Base-by-base conservation (phyloP, 2,113 vertebrate species). In the Xenopus borealis region DNA sequence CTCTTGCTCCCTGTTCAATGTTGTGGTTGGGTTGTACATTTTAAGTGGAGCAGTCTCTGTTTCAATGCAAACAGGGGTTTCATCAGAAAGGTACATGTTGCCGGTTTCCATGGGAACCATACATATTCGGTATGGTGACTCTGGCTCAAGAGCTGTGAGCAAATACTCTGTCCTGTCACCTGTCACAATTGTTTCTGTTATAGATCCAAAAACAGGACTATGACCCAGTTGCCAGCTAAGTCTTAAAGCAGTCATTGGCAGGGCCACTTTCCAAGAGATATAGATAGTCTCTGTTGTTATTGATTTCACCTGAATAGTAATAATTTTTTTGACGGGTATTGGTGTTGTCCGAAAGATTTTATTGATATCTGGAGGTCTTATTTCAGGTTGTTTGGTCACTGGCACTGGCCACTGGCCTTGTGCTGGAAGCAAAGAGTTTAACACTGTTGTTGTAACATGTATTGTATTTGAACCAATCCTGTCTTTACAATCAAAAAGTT, bases 61-160 rank as follows among this genome's bases (percentile, higher is more conserved):
- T 86, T 98, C 96, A 58, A 98, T 98, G 88, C 97, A 99, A 79
- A 98, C 96, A 0, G 96, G 96, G 0, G 92, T 94, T 89, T 98
- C 97, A 0, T 98, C 95, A 8, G 93, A 95, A 82, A 98, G 91
- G 87, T 98, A 96, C 90, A 94, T 91, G 84, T 98, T 98, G 87
- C 94, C 98, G 87, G 96, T 98, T 93, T 98, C 97, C 96, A 99
- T 98, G 90, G 97, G 97, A 96, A 98, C 96, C 97, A 99, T 95
- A 90, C 97, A 99, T 83, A 99, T 94, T 71, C 94, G 91, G 80
- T 99, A 99, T 1, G 95, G 93, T 0, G 97, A 98, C 71, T 98
- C 95, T 10, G 95, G 96, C 69, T 99, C 97, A 0, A 99, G 94
- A 7, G 94, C 96, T 0, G 97, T 99, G 45, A 99, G 93, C 83